Percentiles rank a stretch among this genome's conserved stretches.
phyloP scores from a whole-genome alignment of 1,140 invertebrate species.

The Drosophila nannoptera region DNA sequence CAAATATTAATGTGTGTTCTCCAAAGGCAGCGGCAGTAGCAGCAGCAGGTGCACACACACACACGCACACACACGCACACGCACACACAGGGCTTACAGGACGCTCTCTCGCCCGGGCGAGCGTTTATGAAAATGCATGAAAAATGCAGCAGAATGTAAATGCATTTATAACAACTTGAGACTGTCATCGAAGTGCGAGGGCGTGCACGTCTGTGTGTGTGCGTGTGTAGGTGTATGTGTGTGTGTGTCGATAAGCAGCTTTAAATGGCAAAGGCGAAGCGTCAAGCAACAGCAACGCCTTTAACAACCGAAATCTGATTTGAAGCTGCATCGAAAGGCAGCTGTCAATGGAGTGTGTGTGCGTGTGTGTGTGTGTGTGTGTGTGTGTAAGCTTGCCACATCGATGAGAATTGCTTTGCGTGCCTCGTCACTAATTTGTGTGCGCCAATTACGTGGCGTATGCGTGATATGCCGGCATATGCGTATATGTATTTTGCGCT shows the following conservation, averaged over 20 bases:
- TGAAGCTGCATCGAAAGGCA: conserved; percentile 9
- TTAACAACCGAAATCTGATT: background rate
- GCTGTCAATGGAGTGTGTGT: conserved; percentile 9
- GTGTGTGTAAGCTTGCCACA: background rate
- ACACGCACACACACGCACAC: conserved; percentile 1
- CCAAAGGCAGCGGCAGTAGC: background rate
- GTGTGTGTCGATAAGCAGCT: conserved; percentile 15
- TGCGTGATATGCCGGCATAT: conserved; percentile 26
- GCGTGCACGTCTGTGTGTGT: background rate
- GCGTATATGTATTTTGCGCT: conserved; percentile 25
- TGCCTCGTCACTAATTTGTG: conserved; percentile 37
- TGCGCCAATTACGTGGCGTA: conserved; percentile 47
- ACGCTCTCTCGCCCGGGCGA: background rate
- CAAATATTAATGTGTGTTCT: conserved; percentile 35
- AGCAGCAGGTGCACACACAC: conserved; percentile 6
- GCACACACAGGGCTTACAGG: background rate
- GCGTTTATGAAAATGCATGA: conserved; percentile 26
- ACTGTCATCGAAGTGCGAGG: conserved; percentile 14
- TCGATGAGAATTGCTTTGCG: conserved; percentile 31
- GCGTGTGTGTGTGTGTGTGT: conserved; percentile 2
- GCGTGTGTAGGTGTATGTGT: background rate
- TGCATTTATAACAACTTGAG: conserved; percentile 46
- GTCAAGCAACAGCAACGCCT: conserved; percentile 5
- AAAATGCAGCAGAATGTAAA: conserved; percentile 54
- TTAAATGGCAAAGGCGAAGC: conserved; percentile 25